Evolutionary conservation across 2,797 vertebrate species (phyloP).

Genomic region (Sciaenops ocellatus): DNA sequence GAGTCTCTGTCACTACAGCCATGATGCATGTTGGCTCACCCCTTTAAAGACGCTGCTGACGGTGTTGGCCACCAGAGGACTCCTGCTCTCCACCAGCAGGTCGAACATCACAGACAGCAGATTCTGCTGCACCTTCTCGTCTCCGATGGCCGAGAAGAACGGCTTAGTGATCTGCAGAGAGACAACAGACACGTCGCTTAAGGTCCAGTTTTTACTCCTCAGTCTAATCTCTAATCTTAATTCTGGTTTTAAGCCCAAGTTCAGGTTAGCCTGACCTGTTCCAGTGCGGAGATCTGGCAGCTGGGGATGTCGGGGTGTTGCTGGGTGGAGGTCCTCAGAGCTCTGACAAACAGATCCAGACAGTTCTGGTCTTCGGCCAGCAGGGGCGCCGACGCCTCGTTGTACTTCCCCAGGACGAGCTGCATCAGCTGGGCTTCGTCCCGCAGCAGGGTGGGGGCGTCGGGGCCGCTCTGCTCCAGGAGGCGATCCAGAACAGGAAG

Average conservation of each 20-base stretch:
- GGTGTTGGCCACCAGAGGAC: conserved; percentile 83
- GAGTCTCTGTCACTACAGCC: too few relatives aligned
- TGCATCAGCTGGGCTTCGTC: conserved; percentile 88
- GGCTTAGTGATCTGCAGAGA: conserved; percentile 89
- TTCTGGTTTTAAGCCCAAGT: too few relatives aligned
- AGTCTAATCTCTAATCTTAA: not conserved
- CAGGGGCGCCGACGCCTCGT: conserved; percentile 87
- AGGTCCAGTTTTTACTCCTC: too few relatives aligned
- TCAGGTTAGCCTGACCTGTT: conserved; percentile 85
- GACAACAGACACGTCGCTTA: not conserved
- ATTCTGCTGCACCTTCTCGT: conserved; percentile 89
- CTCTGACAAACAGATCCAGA: conserved; percentile 89
- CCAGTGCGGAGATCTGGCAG: conserved; percentile 89
- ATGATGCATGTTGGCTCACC: conserved; percentile 75
- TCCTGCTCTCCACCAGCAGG: conserved; percentile 87
- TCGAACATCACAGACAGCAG: conserved; percentile 91
- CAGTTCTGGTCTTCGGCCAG: conserved; percentile 86
- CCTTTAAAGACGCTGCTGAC: conserved; percentile 91
- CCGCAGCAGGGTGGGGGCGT: conserved; percentile 80
- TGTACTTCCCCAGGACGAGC: conserved; percentile 90
- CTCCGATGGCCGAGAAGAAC: conserved; percentile 90
- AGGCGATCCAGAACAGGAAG: conserved; percentile 88
- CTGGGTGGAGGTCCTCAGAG: conserved; percentile 81
- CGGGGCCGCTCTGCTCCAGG: conserved; percentile 85
- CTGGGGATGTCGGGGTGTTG: conserved; percentile 80